A percentile compares a stretch with the other conserved stretches of the same genome.
Conservation (phyloP, 2,113 vertebrate species). For the Jaculus jaculus region DNA sequence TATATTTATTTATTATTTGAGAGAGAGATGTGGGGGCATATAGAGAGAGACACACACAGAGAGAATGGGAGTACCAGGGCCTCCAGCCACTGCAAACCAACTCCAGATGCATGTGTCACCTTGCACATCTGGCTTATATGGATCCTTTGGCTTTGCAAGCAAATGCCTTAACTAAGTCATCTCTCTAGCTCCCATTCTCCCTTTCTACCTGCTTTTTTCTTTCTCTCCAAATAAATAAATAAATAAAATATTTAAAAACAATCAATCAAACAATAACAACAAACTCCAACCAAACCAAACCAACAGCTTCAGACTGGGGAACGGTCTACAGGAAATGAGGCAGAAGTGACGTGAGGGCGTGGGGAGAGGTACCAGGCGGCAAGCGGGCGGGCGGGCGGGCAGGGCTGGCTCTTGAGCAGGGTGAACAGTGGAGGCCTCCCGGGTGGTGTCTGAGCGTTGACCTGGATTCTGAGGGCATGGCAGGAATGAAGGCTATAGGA, state of each 20-base stretch:
- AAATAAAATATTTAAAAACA: background rate
- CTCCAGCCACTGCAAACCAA: too few species aligned
- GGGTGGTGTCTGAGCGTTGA: background rate
- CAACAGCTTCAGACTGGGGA: background rate
- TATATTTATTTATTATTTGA: too few species aligned
- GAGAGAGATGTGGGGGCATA: too few species aligned
- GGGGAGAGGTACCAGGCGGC: too few species aligned
- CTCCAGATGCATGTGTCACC: too few species aligned
- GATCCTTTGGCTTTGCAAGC: too few species aligned
- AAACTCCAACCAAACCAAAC: background rate
- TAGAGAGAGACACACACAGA: too few species aligned
- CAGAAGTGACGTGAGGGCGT: background rate
- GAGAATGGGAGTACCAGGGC: too few species aligned
- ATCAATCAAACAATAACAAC: background rate
- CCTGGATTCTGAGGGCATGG: conserved; percentile 26
- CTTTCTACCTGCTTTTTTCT: too few species aligned
- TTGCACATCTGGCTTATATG: too few species aligned
- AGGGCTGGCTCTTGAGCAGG: background rate
- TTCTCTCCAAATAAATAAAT: background rate
- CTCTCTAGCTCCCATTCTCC: too few species aligned
- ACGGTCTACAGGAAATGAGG: background rate
- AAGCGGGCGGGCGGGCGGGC: background rate
- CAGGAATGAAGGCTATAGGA: background rate
- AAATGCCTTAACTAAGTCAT: too few species aligned
- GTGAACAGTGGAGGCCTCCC: background rate